A percentile compares a stretch with the other conserved stretches of the same genome.
Evolutionary conservation across 2,113 vertebrate species (phyloP).

Genomic region (Microcebus murinus): DNA sequence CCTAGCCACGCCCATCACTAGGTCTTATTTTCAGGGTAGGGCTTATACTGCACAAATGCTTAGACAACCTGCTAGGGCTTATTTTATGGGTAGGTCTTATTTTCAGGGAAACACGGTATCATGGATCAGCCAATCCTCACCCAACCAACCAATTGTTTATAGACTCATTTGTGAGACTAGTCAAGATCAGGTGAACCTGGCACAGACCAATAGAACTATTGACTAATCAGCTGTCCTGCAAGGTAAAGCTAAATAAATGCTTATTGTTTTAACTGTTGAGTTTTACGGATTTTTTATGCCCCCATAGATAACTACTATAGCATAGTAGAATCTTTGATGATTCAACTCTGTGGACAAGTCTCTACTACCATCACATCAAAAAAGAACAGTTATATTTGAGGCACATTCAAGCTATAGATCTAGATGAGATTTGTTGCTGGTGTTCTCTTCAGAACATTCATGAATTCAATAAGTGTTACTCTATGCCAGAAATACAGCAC

Average conservation of each 20-base stretch:
- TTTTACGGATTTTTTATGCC: neutral
- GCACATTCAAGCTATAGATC: neutral
- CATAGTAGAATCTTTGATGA: neutral
- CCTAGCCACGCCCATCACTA: no score
- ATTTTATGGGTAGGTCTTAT: no score
- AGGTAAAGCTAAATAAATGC: neutral
- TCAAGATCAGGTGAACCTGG: neutral
- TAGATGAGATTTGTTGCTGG: neutral
- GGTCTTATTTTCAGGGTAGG: no score
- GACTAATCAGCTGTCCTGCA: neutral
- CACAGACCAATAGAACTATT: neutral
- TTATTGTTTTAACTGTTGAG: neutral
- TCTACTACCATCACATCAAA: neutral
- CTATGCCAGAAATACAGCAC: neutral
- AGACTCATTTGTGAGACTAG: neutral
- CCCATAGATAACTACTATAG: neutral
- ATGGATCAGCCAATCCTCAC: neutral
- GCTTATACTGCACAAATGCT: no score
- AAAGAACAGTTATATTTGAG: neutral
- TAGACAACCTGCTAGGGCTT: no score
- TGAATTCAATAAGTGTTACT: neutral
- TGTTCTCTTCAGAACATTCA: neutral
- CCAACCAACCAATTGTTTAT: neutral
- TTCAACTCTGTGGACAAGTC: neutral
- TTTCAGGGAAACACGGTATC: no score